Percentiles rank a stretch among this genome's conserved stretches.
phyloP scores from a whole-genome alignment of 2,797 vertebrate species.

The Microtus obscurus region DNA sequence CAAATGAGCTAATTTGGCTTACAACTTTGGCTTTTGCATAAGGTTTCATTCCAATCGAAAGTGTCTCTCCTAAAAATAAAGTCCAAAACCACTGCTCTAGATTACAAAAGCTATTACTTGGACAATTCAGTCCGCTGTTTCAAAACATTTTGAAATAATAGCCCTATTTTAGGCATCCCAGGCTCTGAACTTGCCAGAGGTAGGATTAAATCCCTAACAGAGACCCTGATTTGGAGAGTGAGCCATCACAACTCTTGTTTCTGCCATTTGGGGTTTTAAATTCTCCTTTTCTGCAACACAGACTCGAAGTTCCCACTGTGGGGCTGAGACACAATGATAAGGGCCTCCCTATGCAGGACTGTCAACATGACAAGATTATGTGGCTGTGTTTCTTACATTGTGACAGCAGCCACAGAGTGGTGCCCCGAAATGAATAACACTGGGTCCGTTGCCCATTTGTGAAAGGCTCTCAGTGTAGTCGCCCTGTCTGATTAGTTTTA shows the following conservation, averaged over 20 bases:
- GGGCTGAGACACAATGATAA: neutral
- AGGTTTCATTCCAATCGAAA: conserved; percentile 40
- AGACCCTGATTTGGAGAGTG: neutral
- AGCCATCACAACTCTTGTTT: neutral
- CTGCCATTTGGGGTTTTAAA: neutral
- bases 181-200: conserved; percentile 33
- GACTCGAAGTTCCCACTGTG: neutral
- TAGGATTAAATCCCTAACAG: neutral
- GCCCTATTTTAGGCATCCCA: conserved; percentile 62
- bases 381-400: neutral
- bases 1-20: conserved; percentile 29
- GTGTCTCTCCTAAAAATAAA: conserved; percentile 34
- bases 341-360: fast-evolving
- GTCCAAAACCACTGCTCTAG: conserved; percentile 20
- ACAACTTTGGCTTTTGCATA: neutral
- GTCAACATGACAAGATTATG: neutral
- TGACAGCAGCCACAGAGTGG: neutral
- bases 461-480: neutral
- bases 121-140: conserved; percentile 42
- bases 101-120: conserved; percentile 52
- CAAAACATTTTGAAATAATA: conserved; percentile 71
- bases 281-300: neutral
- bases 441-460: neutral
- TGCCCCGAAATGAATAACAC: neutral
- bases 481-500: conserved; percentile 19